phyloP scores from a whole-genome alignment of 2,797 vertebrate genomes.

The Tinamus major region DNA sequence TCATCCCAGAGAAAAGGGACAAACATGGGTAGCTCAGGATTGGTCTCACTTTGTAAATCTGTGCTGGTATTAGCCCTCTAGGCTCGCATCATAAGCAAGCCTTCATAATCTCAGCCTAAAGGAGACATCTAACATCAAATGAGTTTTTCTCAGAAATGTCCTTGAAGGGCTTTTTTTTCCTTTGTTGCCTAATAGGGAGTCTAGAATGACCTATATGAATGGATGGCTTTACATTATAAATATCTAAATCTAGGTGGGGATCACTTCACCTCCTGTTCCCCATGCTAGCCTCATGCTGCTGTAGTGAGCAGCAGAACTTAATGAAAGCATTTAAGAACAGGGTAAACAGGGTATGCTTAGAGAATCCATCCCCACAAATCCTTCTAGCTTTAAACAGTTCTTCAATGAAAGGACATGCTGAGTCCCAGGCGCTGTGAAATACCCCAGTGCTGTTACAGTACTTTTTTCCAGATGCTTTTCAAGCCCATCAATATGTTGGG shows the following conservation, averaged over 20 bases:
- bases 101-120: background rate
- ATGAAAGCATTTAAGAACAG: background rate
- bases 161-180: background rate
- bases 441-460: background rate
- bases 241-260: background rate
- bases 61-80: background rate
- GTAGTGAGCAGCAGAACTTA: background rate
- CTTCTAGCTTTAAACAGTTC: background rate
- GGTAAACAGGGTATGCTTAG: background rate
- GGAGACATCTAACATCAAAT: background rate
- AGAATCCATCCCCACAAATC: background rate
- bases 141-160: background rate
- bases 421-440: rapidly evolving
- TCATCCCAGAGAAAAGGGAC: background rate
- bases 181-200: background rate
- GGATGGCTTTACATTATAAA: background rate
- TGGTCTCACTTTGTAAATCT: background rate
- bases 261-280: background rate
- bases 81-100: background rate
- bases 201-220: background rate
- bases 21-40: background rate
- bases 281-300: background rate
- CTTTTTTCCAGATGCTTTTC: background rate
- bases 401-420: background rate
- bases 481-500: background rate